Evolutionary conservation across 2,113 vertebrate species (phyloP).

Genomic region (Sorex araneus): DNA sequence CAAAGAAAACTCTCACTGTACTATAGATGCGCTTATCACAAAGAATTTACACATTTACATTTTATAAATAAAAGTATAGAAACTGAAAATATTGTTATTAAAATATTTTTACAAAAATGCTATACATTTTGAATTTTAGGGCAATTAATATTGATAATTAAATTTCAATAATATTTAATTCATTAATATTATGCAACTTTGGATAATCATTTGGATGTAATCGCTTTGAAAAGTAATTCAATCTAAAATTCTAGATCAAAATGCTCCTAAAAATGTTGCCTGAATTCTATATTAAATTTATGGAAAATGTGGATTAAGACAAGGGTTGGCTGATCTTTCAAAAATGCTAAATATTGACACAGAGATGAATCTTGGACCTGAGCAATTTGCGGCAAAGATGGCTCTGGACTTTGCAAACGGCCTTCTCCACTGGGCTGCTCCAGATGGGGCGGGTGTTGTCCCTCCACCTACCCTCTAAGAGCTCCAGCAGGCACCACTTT

Average conservation of each 20-base stretch:
- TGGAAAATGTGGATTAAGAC: not conserved
- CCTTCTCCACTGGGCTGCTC: no score
- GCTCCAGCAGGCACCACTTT: no score
- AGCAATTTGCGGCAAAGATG: no score
- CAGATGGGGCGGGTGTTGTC: no score
- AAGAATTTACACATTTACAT: conserved; percentile 14
- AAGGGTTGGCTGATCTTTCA: not conserved
- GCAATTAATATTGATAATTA: no score
- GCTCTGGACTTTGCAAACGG: no score
- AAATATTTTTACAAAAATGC: conserved; percentile 35
- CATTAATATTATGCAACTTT: not conserved
- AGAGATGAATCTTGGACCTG: no score
- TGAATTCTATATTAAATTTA: not conserved
- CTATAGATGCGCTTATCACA: not conserved
- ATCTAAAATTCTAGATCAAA: conserved; percentile 26
- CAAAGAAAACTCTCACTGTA: conserved; percentile 4
- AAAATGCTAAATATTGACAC: conserved; percentile 16
- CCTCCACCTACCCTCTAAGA: no score
- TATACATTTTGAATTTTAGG: not conserved
- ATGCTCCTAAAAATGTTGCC: not conserved
- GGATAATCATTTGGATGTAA: conserved; percentile 38
- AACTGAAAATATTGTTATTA: conserved; percentile 46
- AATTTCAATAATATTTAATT: conserved; percentile 35
- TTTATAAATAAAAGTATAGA: conserved; percentile 14
- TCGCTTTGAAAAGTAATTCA: conserved; percentile 27